These are phyloP conservation scores for Drosophila murphyi DNA, from an alignment of 1,140 invertebrate species.

Conservation along the genomic window DNA sequence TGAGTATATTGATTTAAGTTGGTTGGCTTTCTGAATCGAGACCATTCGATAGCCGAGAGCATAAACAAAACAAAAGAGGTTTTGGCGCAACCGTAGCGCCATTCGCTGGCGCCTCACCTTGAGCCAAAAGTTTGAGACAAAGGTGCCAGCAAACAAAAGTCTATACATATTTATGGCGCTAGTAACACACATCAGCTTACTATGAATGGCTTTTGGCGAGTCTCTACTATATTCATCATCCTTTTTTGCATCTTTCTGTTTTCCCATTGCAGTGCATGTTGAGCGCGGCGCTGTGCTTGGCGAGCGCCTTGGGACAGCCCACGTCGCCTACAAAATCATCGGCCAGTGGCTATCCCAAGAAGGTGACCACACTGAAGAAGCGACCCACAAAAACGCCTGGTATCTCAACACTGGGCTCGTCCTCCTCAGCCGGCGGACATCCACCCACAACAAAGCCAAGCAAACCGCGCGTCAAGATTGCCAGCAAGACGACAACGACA, in stretches of 20 bases:
- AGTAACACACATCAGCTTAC: not conserved
- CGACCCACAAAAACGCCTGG: slow-evolving; percentile 71
- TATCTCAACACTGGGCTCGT: slow-evolving; percentile 9
- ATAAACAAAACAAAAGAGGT: slow-evolving; percentile 46
- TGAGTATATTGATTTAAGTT: slow-evolving; percentile 46
- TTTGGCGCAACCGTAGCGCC: slow-evolving; percentile 40
- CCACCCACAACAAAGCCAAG: slow-evolving; percentile 50
- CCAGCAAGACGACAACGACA: slow-evolving; percentile 23
- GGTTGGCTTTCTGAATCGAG: slow-evolving; percentile 43
- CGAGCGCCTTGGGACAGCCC: slow-evolving; percentile 45
- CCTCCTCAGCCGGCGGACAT: slow-evolving; percentile 9
- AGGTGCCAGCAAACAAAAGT: slow-evolving; percentile 41
- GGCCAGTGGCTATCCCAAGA: slow-evolving; percentile 69
- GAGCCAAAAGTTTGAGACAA: slow-evolving; percentile 57
- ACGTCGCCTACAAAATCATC: slow-evolving; percentile 47
- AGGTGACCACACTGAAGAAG: slow-evolving; percentile 77
- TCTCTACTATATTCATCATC: not conserved
- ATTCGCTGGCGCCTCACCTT: slow-evolving; percentile 60
- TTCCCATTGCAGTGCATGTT: slow-evolving; percentile 56
- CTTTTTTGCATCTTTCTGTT: slow-evolving; percentile 6
- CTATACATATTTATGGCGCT: not conserved
- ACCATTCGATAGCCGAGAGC: slow-evolving; percentile 43
- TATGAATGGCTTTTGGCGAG: not conserved
- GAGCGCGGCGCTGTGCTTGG: slow-evolving; percentile 56
- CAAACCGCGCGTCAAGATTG: slow-evolving; percentile 64